Evolutionary conservation across 2,113 vertebrate genomes (phyloP).

Genomic region (Crotalus tigris): DNA sequence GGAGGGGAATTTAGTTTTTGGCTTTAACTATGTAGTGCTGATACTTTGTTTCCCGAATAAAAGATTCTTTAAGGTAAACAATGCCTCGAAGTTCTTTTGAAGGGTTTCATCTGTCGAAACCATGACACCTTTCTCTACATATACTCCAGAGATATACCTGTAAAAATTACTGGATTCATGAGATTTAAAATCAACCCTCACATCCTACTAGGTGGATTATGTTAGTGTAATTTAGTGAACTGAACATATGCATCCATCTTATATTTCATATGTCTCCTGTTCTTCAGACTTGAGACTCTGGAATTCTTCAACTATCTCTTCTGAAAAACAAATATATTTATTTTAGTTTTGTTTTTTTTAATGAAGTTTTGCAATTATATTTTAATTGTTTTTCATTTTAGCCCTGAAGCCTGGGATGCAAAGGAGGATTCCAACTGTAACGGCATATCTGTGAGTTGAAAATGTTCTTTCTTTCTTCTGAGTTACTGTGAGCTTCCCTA

Average conservation of each 20-base stretch:
- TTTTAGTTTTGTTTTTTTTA: background rate
- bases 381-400: slow-evolving; percentile 43
- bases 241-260: background rate
- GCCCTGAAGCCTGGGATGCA: slow-evolving; percentile 71
- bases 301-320: background rate
- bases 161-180: background rate
- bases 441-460: slow-evolving; percentile 75
- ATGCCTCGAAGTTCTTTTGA: no score
- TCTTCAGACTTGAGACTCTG: background rate
- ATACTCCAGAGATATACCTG: no score
- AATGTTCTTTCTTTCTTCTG: background rate
- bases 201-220: background rate
- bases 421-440: slow-evolving; percentile 75
- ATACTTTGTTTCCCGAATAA: no score
- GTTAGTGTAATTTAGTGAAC: background rate
- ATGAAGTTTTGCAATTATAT: background rate
- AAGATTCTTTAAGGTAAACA: no score
- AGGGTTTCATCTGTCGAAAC: no score
- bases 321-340: background rate
- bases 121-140: background rate
- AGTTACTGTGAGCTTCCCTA: background rate
- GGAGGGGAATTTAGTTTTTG: no score
- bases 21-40: no score
- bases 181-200: background rate
- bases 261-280: background rate